Evolutionary conservation across 2,113 vertebrate species (phyloP).

Genomic region (Misgurnus mizolepis): DNA sequence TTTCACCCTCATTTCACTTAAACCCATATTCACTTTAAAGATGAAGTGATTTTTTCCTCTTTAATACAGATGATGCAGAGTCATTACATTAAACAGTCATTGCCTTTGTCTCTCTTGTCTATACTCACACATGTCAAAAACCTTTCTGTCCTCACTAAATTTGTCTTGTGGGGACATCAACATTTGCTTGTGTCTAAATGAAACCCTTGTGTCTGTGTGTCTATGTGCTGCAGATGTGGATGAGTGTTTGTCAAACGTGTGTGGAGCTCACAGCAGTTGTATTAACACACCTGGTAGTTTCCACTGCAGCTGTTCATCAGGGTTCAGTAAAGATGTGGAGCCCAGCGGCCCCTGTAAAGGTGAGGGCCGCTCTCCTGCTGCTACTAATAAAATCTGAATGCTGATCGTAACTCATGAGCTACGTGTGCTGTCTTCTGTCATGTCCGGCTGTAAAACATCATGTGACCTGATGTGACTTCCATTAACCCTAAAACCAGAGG

Average conservation of each 20-base stretch:
- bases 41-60: too few relatives aligned
- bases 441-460: not conserved
- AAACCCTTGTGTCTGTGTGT: constrained; percentile 33
- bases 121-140: not conserved
- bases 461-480: constrained; percentile 1
- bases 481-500: too few relatives aligned
- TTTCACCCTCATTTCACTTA: too few relatives aligned
- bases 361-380: constrained; percentile 40
- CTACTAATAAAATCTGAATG: not conserved
- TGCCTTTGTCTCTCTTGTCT: too few relatives aligned
- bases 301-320: constrained; percentile 56
- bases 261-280: constrained; percentile 53
- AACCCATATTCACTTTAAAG: too few relatives aligned
- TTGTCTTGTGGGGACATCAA: not conserved
- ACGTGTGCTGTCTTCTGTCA: not conserved
- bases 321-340: constrained; percentile 34
- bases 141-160: not conserved
- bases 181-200: constrained; percentile 1
- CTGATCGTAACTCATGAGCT: not conserved
- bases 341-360: constrained; percentile 51
- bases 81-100: too few relatives aligned
- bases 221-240: constrained; percentile 59
- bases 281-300: constrained; percentile 60
- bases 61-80: too few relatives aligned
- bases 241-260: constrained; percentile 54